Percentiles rank a stretch among this genome's conserved stretches.
phyloP scores from a whole-genome alignment of 2,113 vertebrate genomes.

The Camelus dromedarius region DNA sequence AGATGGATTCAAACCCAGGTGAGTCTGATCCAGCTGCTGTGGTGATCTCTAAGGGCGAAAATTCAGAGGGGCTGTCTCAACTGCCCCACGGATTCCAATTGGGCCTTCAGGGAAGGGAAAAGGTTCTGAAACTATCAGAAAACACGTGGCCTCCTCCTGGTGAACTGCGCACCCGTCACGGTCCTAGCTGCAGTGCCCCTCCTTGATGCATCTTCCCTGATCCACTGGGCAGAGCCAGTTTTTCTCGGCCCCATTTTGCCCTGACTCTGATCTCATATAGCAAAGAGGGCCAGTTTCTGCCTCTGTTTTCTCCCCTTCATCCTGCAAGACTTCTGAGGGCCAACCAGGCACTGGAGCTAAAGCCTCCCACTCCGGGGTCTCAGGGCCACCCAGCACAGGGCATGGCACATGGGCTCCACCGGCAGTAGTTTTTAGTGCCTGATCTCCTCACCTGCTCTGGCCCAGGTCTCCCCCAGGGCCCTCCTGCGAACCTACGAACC shows the following conservation, averaged over 20 bases:
- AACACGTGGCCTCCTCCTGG: fast-evolving
- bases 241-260: not conserved
- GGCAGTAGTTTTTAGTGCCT: not conserved
- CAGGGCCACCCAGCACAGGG: not conserved
- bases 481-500: not conserved
- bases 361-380: not conserved
- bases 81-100: not conserved
- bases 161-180: not conserved
- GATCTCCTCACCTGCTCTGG: not conserved
- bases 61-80: not conserved
- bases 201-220: not conserved
- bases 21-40: not conserved
- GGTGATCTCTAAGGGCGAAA: not conserved
- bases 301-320: not conserved
- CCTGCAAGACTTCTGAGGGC: not conserved
- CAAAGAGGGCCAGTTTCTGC: not conserved
- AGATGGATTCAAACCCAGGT: not conserved
- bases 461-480: not conserved
- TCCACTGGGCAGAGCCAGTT: not conserved
- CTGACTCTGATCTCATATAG: not conserved
- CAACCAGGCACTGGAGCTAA: not conserved
- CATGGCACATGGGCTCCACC: fast-evolving
- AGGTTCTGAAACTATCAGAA: not conserved
- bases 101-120: not conserved
- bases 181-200: not conserved